Percentiles rank a stretch among this genome's conserved stretches.
Conservation (phyloP, 2,888 invertebrate genomes). For the Dendrolimus houi region DNA sequence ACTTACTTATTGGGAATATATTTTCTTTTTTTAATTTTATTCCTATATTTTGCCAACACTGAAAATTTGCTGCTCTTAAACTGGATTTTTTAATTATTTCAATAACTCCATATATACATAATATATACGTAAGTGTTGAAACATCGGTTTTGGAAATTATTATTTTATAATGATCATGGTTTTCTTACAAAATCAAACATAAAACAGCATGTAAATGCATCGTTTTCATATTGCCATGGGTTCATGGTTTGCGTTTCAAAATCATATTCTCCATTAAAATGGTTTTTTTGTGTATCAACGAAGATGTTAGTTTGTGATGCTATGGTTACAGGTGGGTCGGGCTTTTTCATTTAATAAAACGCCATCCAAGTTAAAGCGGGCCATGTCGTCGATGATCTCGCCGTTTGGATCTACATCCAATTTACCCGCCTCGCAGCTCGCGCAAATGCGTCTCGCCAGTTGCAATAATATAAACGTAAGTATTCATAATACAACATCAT, state of each 20-base stretch:
- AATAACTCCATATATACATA: not conserved
- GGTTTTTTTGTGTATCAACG: not conserved
- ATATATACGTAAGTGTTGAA: not conserved
- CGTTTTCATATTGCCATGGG: not conserved
- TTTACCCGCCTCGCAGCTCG: constrained; percentile 87
- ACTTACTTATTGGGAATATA: not conserved
- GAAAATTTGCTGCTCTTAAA: not conserved
- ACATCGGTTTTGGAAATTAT: no score
- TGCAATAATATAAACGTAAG: constrained; percentile 91
- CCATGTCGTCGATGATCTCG: constrained; percentile 96
- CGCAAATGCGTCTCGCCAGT: constrained; percentile 90
- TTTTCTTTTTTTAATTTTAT: not conserved
- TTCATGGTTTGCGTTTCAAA: not conserved
- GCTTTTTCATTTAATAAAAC: constrained; percentile 98
- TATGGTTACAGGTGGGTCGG: constrained; percentile 82
- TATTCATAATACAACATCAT: constrained; percentile 7
- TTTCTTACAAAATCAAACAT: not conserved
- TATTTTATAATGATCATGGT: not conserved
- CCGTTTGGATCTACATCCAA: constrained; percentile 92
- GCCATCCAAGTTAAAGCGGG: constrained; percentile 93
- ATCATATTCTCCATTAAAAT: not conserved
- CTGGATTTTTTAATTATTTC: not conserved
- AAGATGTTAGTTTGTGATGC: not conserved
- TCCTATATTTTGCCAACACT: not conserved
- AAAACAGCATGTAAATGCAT: not conserved